Conservation (phyloP, 2,113 vertebrate genomes). For the Clarias macrocephalus region DNA sequence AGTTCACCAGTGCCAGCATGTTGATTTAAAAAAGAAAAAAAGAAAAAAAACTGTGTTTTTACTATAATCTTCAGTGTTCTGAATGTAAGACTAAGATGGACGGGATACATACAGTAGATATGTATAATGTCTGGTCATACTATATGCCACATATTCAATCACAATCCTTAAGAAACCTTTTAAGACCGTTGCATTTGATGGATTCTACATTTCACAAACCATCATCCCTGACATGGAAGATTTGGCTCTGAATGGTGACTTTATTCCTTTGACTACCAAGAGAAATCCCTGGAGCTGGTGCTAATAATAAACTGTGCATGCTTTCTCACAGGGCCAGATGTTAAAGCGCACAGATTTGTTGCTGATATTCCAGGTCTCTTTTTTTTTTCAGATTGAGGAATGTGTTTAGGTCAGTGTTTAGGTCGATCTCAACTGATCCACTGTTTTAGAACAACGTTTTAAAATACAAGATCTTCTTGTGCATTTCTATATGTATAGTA, state of each 20-base stretch:
- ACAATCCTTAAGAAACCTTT: not conserved
- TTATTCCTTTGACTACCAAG: slow-evolving; percentile 46
- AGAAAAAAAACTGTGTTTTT: not conserved
- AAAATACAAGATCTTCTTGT: not conserved
- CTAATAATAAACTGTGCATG: slow-evolving; percentile 52
- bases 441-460: not conserved
- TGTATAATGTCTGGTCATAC: not conserved
- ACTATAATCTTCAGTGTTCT: not conserved
- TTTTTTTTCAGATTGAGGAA: slow-evolving; percentile 12
- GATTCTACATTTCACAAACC: not conserved
- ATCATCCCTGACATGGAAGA: slow-evolving; percentile 14
- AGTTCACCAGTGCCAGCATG: slow-evolving; percentile 3
- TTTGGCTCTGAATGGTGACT: slow-evolving; percentile 46
- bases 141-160: not conserved
- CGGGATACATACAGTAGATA: not conserved
- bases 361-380: slow-evolving; percentile 24
- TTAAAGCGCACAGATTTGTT: slow-evolving; percentile 38
- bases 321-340: slow-evolving; percentile 54
- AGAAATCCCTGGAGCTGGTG: slow-evolving; percentile 44
- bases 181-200: slow-evolving; percentile 2
- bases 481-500: not conserved
- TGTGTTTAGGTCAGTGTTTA: not conserved
- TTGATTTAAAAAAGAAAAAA: not conserved
- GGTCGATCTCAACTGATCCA: not conserved
- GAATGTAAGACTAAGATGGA: not conserved